Evolutionary conservation across 2,113 vertebrate genomes (phyloP), one percentile per base, ranked within the genome.

Genomic region (Formicarius rufipectus): DNA sequence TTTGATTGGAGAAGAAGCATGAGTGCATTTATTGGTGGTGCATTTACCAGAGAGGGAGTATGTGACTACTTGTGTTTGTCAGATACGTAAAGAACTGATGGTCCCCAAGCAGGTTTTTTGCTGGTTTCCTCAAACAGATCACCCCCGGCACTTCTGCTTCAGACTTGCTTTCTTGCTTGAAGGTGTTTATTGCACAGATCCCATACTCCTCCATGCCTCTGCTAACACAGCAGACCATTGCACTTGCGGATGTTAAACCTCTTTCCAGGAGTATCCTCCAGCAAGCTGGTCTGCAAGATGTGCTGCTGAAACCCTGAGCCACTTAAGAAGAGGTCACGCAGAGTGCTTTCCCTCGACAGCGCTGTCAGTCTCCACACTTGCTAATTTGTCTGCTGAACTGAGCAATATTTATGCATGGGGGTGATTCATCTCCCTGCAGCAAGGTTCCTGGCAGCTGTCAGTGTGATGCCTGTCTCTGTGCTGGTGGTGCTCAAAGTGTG

Each of bases 81-180:
- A 15, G 2, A 4, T 11, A 9, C 3, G 11, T 21, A 14, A 64
- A 78, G 37, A 25, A 11, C 31, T 55, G 31, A 20, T 53, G 17
- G 37, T 14, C 15, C 24, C 8, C 0, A 2, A 66, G 59, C 0
- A 4, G 17, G 3, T 4, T 45, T 89, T 69, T 42, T 44, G 10
- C 6, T 13, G 16, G 6, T 63, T 74, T 68, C 47, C 20, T 76
- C 62, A 40, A 64, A 12, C 23, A 55, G 55, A 24, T 64, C 4
- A 7, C 5, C 27, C 18, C 20, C 0, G 1, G 35, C 0, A 0
- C 42, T 71, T 60, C 58, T 89, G 22, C 47, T 68, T 5, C 14
- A 12, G 45, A 4, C 23, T 64, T 49, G 31, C 50, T 45, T 52
- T 20, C 45, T 86, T 0, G 0, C 60, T 69, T 0, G 2, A 42